Evolutionary conservation across 2,888 invertebrate species (phyloP).

Genomic region (Argynnis bischoffii): DNA sequence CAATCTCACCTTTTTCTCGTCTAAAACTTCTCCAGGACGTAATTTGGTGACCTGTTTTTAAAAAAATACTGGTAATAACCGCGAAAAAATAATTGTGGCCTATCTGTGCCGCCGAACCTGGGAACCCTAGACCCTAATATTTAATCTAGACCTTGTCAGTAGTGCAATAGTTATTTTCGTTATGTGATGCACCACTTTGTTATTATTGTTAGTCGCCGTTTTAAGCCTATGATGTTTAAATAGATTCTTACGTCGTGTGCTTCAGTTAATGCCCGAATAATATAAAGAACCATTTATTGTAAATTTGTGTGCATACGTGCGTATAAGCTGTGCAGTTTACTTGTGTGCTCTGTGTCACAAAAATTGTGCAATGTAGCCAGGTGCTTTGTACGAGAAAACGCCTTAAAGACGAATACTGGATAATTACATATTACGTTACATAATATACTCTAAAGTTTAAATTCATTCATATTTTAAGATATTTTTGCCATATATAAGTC

Average conservation of each 20-base stretch:
- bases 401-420: slow-evolving; percentile 57
- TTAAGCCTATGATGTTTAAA: slow-evolving; percentile 56
- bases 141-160: slow-evolving; percentile 57
- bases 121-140: slow-evolving; percentile 52
- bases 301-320: slow-evolving; percentile 76
- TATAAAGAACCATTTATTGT: slow-evolving; percentile 42
- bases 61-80: slow-evolving; percentile 75
- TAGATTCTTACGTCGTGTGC: slow-evolving; percentile 59
- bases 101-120: slow-evolving; percentile 80
- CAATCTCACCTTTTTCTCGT: slow-evolving; percentile 95
- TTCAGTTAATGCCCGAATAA: slow-evolving; percentile 40
- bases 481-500: background rate
- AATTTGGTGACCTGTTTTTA: slow-evolving; percentile 91
- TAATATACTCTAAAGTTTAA: no score
- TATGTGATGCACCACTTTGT: slow-evolving; percentile 62
- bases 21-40: slow-evolving; percentile 96
- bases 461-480: background rate
- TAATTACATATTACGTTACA: slow-evolving; percentile 57
- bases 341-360: slow-evolving; percentile 70
- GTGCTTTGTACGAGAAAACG: slow-evolving; percentile 72
- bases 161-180: slow-evolving; percentile 75
- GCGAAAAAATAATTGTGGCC: slow-evolving; percentile 54
- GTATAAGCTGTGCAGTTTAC: slow-evolving; percentile 79
- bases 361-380: slow-evolving; percentile 76
- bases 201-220: slow-evolving; percentile 76